A percentile compares a stretch with the other conserved stretches of the same genome.
These are phyloP conservation scores for Limanda limanda DNA, from an alignment of 2,113 vertebrate genomes.

Conservation along the genomic window DNA sequence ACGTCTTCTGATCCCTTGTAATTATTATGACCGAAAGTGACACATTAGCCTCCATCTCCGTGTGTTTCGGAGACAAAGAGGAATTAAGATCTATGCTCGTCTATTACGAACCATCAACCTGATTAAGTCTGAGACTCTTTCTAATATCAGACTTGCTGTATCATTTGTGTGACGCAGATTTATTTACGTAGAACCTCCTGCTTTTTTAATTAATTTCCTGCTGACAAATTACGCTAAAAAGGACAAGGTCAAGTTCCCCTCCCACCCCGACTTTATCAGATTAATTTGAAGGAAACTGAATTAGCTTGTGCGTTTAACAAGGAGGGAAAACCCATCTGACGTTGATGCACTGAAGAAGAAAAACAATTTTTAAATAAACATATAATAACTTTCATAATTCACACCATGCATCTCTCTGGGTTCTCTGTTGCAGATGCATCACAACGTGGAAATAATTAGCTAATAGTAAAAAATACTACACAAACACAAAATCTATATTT, in stretches of 20 bases:
- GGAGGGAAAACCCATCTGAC: background rate
- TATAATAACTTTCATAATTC: no score
- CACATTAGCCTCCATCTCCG: conserved; percentile 51
- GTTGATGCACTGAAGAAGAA: background rate
- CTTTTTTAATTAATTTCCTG: background rate
- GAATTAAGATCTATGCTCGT: background rate
- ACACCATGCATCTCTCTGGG: no score
- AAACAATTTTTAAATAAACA: no score
- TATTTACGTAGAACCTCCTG: background rate
- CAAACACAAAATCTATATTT: no score
- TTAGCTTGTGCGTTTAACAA: conserved; percentile 4
- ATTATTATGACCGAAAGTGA: conserved; percentile 42
- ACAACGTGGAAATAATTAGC: no score
- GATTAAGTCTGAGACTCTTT: background rate
- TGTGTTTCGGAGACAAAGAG: conserved; percentile 13
- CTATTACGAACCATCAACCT: background rate
- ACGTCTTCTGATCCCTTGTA: conserved; percentile 36
- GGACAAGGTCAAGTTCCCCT: conserved; percentile 3
- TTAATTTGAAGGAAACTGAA: conserved; percentile 22
- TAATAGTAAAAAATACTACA: no score
- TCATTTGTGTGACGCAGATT: background rate
- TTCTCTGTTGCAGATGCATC: no score
- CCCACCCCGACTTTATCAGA: conserved; percentile 3
- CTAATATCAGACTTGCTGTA: background rate
- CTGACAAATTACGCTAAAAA: background rate